These are phyloP conservation scores for Meloidogyne hapla DNA, from an alignment of 1,140 invertebrate species.

Conservation along the genomic window DNA sequence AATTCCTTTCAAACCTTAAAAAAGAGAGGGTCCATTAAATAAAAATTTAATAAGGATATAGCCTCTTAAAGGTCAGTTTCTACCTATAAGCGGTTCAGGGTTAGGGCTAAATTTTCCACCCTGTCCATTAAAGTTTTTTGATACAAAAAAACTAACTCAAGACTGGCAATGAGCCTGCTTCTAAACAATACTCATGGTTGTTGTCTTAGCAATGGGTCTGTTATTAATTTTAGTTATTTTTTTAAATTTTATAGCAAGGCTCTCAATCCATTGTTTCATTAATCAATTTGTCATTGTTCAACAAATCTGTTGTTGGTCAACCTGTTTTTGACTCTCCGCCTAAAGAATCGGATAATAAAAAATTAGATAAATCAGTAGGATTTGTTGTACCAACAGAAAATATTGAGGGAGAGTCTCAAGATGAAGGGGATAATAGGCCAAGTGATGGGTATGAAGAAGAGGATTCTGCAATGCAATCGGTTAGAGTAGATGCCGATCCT, in stretches of 20 bases:
- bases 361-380: constrained; percentile 18
- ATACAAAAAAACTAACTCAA: no score
- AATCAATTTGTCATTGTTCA: constrained; percentile 44
- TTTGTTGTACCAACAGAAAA: constrained; percentile 11
- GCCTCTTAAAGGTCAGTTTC: no score
- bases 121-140: no score
- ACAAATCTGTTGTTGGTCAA: constrained; percentile 9
- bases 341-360: not conserved
- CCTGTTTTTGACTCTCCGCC: constrained; percentile 3
- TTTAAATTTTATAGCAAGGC: constrained; percentile 45
- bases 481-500: constrained; percentile 53
- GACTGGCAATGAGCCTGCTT: no score
- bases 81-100: no score
- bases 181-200: no score
- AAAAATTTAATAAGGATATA: no score
- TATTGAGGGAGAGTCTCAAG: constrained; percentile 20
- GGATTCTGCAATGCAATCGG: constrained; percentile 37
- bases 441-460: constrained; percentile 22
- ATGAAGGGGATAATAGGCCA: constrained; percentile 30
- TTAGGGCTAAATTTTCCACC: no score
- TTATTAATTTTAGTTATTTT: not conserved
- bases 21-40: no score
- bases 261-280: constrained; percentile 59
- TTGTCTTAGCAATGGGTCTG: no score
- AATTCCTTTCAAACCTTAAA: no score